Base-by-base conservation (phyloP, 2,113 vertebrate genomes). In the Promerops cafer region DNA sequence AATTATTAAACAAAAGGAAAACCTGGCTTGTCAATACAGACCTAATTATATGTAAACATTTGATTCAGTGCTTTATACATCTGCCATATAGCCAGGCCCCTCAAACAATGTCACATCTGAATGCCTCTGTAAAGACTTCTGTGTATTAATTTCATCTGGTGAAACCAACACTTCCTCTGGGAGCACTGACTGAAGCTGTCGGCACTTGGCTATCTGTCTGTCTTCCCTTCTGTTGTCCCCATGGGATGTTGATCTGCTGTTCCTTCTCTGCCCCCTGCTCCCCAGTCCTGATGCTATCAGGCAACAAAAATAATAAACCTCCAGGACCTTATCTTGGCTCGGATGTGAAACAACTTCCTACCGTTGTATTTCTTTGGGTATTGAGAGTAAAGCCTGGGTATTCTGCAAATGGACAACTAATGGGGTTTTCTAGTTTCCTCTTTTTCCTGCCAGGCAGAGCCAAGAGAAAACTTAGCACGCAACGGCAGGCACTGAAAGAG, bases 261-360 rank as follows among this genome's bases (percentile, higher is more conserved):
- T 97, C 87, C 91, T 84, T 96, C 93, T 95, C 91, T 96, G 94
- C 84, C 96, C 97, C 90, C 78, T 93, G 97, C 97, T 98, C 97
- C 97, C 97, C 96, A 97, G 94, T 97, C 97, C 98, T 96, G 98
- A 98, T 98, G 98, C 98, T 98, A 98, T 98, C 98, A 97, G 96
- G 97, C 97, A 96, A 97, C 97, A 98, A 98, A 98, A 98, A 98
- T 96, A 99, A 99, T 98, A 98, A 99, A 98, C 98, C 97, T 93
- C 97, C 92, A 98, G 97, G 98, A 98, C 97, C 98, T 98, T 98
- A 99, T 99, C 98, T 98, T 98, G 98, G 95, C 98, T 98, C 98
- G 98, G 98, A 98, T 98, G 82, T 98, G 98, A 98, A 98, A 98
- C 98, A 98, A 98, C 98, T 98, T 98, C 98, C 97, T 97, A 97